phyloP scores from a whole-genome alignment of 2,888 invertebrate species.

The Cerastis rubricosa region DNA sequence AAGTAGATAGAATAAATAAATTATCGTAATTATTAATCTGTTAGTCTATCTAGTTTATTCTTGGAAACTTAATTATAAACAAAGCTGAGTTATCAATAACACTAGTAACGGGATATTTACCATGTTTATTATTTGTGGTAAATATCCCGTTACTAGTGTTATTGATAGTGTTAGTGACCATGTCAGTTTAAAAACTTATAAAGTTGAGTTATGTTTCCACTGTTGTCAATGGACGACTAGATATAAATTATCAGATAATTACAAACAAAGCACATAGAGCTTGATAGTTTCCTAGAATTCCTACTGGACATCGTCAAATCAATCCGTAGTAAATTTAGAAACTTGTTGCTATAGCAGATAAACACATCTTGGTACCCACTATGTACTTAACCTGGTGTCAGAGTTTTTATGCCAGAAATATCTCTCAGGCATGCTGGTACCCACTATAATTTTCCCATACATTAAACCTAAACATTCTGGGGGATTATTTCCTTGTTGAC shows the following conservation, averaged over 20 bases:
- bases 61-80: slow-evolving; percentile 44
- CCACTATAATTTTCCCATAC: background rate
- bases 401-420: too few species aligned
- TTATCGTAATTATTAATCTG: slow-evolving; percentile 40
- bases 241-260: background rate
- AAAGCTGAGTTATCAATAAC: too few species aligned
- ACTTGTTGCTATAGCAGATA: background rate
- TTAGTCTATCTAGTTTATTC: slow-evolving; percentile 39
- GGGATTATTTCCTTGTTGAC: slow-evolving; percentile 14
- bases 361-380: too few species aligned
- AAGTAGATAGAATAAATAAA: slow-evolving; percentile 35
- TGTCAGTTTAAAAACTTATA: too few species aligned
- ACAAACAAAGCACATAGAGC: background rate
- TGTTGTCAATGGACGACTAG: slow-evolving; percentile 18
- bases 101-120: too few species aligned
- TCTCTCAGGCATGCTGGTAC: background rate
- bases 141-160: too few species aligned
- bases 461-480: background rate
- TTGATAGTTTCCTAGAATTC: background rate
- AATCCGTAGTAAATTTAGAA: background rate
- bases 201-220: slow-evolving; percentile 16
- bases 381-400: too few species aligned
- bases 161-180: too few species aligned
- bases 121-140: too few species aligned
- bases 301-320: background rate